Evolutionary conservation across 2,113 vertebrate genomes (phyloP).

Genomic region (Chroicocephalus ridibundus): DNA sequence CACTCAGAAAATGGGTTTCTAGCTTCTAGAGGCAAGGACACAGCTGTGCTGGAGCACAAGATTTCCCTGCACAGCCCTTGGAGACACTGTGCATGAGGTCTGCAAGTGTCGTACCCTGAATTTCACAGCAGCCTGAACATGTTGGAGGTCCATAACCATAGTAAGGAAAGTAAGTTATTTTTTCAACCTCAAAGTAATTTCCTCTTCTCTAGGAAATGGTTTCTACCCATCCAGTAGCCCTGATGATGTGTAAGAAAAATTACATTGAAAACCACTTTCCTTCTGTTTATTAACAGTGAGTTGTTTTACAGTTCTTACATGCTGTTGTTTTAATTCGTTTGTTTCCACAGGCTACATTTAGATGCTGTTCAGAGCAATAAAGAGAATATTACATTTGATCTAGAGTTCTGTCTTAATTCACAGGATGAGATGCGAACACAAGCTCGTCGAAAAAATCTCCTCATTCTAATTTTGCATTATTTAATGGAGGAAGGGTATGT

Average conservation of each 20-base stretch:
- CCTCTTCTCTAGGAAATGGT: constrained; percentile 1
- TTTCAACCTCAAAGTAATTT: constrained; percentile 2
- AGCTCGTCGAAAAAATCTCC: constrained; percentile 87
- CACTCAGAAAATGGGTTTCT: background rate
- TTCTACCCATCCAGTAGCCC: background rate
- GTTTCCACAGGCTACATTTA: constrained; percentile 57
- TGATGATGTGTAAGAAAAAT: constrained; percentile 43
- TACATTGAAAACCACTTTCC: constrained; percentile 29
- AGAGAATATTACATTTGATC: constrained; percentile 38
- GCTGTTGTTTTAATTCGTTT: constrained; percentile 59
- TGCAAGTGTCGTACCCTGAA: background rate
- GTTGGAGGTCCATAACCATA: background rate
- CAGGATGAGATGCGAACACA: constrained; percentile 87
- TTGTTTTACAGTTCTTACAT: constrained; percentile 49
- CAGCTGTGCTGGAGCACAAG: background rate
- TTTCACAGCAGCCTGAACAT: background rate
- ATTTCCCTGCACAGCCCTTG: background rate
- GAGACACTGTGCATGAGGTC: background rate
- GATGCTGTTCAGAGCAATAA: constrained; percentile 35
- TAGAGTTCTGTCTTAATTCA: constrained; percentile 63
- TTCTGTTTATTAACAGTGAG: constrained; percentile 32
- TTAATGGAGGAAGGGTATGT: constrained; percentile 91
- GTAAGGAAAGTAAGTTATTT: background rate
- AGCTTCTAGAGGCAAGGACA: background rate
- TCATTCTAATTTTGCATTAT: constrained; percentile 91